A percentile compares a stretch with the other conserved stretches of the same genome.
Conservation (phyloP, 2,113 vertebrate genomes). For the Dicrurus megarhynchus region DNA sequence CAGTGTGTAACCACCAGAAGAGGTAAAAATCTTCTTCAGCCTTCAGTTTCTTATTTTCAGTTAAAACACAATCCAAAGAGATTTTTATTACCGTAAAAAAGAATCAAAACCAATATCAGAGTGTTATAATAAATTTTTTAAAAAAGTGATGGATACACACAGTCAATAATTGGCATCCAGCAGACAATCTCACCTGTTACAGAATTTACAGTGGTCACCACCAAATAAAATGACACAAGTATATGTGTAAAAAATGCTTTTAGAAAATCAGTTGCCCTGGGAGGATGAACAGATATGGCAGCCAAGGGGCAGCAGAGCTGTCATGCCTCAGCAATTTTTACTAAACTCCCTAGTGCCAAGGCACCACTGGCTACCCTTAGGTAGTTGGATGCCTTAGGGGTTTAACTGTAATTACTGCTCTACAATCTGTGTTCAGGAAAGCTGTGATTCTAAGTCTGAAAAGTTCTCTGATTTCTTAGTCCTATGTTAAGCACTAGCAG, state of each 20-base stretch:
- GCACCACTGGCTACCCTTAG: neutral
- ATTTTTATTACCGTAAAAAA: neutral
- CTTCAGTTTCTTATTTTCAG: neutral
- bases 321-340: neutral
- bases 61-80: neutral
- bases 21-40: neutral
- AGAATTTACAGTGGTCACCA: neutral
- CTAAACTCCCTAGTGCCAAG: neutral
- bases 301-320: neutral
- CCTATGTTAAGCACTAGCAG: neutral
- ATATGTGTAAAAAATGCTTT: neutral
- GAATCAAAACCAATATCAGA: fast-evolving
- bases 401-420: neutral
- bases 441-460: neutral
- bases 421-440: neutral
- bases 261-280: neutral
- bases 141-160: neutral
- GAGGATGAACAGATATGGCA: neutral
- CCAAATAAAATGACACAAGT: neutral
- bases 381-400: neutral
- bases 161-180: neutral
- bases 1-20: fast-evolving
- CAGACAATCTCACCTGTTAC: neutral
- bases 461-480: neutral
- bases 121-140: neutral